Conservation (phyloP, 2,113 vertebrate genomes). For the Vicugna pacos region DNA sequence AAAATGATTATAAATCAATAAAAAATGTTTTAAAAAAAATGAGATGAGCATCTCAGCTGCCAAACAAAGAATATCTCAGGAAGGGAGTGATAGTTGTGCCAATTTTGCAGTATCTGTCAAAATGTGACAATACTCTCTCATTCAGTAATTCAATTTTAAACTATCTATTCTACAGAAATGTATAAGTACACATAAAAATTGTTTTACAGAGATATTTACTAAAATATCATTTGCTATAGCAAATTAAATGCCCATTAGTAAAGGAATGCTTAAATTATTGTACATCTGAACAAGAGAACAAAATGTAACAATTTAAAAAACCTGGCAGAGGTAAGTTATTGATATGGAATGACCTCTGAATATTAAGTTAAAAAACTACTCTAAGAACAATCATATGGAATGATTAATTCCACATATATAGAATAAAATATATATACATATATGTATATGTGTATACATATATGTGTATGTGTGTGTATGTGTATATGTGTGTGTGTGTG, state of each 20-base stretch:
- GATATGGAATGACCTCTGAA: constrained; percentile 30
- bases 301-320: constrained; percentile 19
- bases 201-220: not conserved
- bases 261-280: not conserved
- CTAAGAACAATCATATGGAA: constrained; percentile 50
- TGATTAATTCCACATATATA: not conserved
- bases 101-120: constrained; percentile 21
- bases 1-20: no score
- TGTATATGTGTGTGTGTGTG: no score
- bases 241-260: constrained; percentile 44
- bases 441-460: not conserved
- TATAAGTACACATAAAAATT: not conserved
- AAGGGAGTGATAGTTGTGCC: not conserved
- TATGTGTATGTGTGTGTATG: no score
- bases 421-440: constrained; percentile 34
- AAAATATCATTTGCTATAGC: constrained; percentile 21
- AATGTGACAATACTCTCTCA: not conserved
- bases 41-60: not conserved
- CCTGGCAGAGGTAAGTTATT: not conserved
- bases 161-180: constrained; percentile 40
- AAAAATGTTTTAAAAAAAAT: not conserved
- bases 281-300: not conserved
- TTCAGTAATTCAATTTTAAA: constrained; percentile 2
- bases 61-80: not conserved
- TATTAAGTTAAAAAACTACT: constrained; percentile 9